Percentiles rank a stretch among this genome's conserved stretches.
These are phyloP conservation scores for Spilosoma lubricipeda DNA, from an alignment of 2,888 invertebrate species.

Conservation along the genomic window DNA sequence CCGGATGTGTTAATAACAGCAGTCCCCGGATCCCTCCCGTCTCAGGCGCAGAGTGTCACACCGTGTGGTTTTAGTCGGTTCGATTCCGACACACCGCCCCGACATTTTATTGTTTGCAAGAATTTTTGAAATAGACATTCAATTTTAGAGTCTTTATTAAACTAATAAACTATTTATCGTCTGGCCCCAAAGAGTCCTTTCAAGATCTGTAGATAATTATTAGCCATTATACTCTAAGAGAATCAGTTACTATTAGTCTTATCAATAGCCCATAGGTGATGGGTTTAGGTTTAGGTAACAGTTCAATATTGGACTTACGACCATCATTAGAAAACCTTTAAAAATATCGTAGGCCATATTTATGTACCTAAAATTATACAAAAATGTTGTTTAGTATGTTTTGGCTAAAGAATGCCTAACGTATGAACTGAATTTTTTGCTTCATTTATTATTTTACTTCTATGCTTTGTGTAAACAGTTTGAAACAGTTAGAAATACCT, in stretches of 20 bases:
- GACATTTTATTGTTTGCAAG: neutral
- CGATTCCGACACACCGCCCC: no score
- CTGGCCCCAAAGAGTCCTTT: neutral
- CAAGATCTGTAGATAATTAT: neutral
- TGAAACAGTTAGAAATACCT: neutral
- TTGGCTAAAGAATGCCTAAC: neutral
- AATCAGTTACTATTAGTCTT: neutral
- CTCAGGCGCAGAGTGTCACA: no score
- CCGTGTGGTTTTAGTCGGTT: no score
- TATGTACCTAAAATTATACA: no score
- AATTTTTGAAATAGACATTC: neutral
- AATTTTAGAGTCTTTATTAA: neutral
- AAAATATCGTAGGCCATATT: no score
- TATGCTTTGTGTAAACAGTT: neutral
- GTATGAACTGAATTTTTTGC: neutral
- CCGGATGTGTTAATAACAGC: no score
- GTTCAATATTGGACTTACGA: no score
- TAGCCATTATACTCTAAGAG: neutral
- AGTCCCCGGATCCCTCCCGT: no score
- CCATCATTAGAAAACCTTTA: no score
- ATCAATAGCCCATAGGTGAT: no score
- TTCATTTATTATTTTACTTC: no score
- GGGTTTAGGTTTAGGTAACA: no score
- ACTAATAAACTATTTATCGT: neutral
- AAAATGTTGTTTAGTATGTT: neutral